phyloP scores from a whole-genome alignment of 2,113 vertebrate species.

The Cynopterus brachyotis region DNA sequence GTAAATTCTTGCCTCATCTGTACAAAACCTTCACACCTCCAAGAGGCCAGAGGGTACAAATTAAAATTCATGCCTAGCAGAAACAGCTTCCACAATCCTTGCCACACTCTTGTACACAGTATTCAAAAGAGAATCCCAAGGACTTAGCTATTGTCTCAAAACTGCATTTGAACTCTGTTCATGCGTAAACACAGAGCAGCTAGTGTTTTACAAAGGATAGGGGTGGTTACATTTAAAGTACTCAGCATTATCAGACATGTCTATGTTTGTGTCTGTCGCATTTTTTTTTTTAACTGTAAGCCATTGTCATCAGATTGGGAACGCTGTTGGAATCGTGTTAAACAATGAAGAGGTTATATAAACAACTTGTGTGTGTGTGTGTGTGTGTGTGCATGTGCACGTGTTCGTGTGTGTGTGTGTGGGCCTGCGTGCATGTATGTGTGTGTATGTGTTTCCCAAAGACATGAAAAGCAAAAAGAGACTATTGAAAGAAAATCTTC shows the following conservation, averaged over 20 bases:
- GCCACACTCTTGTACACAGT: not conserved
- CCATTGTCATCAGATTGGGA: conserved; percentile 26
- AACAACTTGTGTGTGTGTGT: not conserved
- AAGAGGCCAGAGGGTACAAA: conserved; percentile 64
- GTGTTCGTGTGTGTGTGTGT: not conserved
- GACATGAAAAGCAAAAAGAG: not conserved
- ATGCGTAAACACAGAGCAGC: conserved; percentile 26
- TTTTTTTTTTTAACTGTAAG: not conserved
- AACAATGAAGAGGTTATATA: not conserved
- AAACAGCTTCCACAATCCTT: conserved; percentile 26
- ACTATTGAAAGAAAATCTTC: conserved; percentile 25
- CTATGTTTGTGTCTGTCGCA: not conserved
- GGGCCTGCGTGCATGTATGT: not conserved
- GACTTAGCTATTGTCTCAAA: conserved; percentile 60
- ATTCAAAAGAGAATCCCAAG: conserved; percentile 71
- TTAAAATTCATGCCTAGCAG: conserved; percentile 74
- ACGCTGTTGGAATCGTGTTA: not conserved
- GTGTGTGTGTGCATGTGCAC: not conserved
- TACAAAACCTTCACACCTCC: conserved; percentile 67
- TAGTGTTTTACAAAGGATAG: conserved; percentile 52
- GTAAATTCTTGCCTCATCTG: conserved; percentile 60
- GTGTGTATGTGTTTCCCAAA: not conserved
- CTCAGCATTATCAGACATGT: not conserved
- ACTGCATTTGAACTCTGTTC: conserved; percentile 54
- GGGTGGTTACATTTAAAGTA: conserved; percentile 40